phyloP scores from a whole-genome alignment of 2,113 vertebrate genomes.

The Chinchilla lanigera region DNA sequence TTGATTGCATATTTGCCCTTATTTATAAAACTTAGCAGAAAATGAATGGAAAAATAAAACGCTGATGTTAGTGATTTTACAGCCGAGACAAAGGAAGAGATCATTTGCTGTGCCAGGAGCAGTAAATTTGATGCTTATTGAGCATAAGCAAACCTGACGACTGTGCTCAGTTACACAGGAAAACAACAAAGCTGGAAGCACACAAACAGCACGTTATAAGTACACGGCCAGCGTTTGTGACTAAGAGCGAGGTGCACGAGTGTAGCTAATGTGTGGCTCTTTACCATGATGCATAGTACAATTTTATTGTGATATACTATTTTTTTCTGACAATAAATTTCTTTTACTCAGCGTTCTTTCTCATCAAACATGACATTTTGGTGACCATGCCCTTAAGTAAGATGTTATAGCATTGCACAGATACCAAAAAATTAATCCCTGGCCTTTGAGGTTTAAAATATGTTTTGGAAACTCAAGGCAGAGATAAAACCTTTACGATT shows the following conservation, averaged over 20 bases:
- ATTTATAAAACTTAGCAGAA: slow-evolving; percentile 57
- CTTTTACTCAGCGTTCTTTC: background rate
- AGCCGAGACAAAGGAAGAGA: slow-evolving; percentile 2
- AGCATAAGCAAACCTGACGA: slow-evolving; percentile 57
- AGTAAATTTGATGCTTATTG: slow-evolving; percentile 67
- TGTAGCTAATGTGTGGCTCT: background rate
- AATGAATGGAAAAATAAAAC: slow-evolving; percentile 54
- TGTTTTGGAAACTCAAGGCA: slow-evolving; percentile 73
- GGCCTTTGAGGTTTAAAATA: slow-evolving; percentile 71
- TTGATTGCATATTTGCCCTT: slow-evolving; percentile 55
- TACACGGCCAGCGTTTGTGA: background rate
- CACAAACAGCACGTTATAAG: background rate
- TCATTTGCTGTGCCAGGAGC: slow-evolving; percentile 43
- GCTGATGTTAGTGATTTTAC: slow-evolving; percentile 70
- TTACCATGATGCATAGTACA: background rate
- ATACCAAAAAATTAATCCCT: slow-evolving; percentile 62
- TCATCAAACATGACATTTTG: background rate
- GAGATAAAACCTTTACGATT: slow-evolving; percentile 78
- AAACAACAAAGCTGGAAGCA: slow-evolving; percentile 58
- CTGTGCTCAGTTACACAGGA: slow-evolving; percentile 70
- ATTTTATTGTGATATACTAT: background rate
- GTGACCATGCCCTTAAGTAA: background rate
- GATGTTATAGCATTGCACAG: background rate
- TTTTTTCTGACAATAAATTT: background rate
- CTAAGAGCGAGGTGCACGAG: background rate